Evolutionary conservation across 1,140 invertebrate species (phyloP).

Genomic region (Drosophila tani): DNA sequence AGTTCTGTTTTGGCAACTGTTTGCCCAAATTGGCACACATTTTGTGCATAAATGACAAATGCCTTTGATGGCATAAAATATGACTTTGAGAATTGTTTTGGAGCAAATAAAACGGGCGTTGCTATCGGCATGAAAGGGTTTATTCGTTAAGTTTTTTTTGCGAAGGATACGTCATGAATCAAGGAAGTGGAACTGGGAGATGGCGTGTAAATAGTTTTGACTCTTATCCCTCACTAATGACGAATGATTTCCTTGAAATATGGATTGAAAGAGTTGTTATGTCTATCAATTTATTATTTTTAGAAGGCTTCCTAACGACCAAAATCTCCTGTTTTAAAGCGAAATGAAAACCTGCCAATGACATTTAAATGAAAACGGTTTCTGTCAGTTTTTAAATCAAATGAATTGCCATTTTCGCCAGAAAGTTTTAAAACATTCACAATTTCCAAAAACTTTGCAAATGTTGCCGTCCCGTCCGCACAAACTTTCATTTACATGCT

Average conservation of each 20-base stretch:
- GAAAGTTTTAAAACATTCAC: slow-evolving; percentile 33
- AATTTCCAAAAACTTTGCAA: slow-evolving; percentile 17
- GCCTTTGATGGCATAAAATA: slow-evolving; percentile 83
- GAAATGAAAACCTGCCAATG: slow-evolving; percentile 47
- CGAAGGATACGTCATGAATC: slow-evolving; percentile 10
- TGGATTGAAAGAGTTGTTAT: slow-evolving; percentile 6
- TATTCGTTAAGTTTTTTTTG: not conserved
- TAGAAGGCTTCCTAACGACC: not conserved
- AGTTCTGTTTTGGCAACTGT: slow-evolving; percentile 52
- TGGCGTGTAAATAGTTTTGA: slow-evolving; percentile 29
- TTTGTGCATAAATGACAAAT: slow-evolving; percentile 83
- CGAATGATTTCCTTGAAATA: slow-evolving; percentile 26
- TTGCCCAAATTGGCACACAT: slow-evolving; percentile 76
- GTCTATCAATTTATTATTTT: not conserved
- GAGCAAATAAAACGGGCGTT: slow-evolving; percentile 73
- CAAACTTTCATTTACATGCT: slow-evolving; percentile 24
- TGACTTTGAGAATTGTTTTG: slow-evolving; percentile 83
- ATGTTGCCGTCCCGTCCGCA: slow-evolving; percentile 2
- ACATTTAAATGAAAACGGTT: slow-evolving; percentile 5
- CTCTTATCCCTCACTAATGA: slow-evolving; percentile 7
- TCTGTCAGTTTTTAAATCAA: slow-evolving; percentile 7
- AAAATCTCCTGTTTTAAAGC: not conserved
- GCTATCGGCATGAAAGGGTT: slow-evolving; percentile 37
- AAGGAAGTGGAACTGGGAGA: not conserved
- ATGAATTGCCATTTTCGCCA: slow-evolving; percentile 29